Conservation (phyloP, 2,888 invertebrate genomes). For the Perdita meconis region DNA sequence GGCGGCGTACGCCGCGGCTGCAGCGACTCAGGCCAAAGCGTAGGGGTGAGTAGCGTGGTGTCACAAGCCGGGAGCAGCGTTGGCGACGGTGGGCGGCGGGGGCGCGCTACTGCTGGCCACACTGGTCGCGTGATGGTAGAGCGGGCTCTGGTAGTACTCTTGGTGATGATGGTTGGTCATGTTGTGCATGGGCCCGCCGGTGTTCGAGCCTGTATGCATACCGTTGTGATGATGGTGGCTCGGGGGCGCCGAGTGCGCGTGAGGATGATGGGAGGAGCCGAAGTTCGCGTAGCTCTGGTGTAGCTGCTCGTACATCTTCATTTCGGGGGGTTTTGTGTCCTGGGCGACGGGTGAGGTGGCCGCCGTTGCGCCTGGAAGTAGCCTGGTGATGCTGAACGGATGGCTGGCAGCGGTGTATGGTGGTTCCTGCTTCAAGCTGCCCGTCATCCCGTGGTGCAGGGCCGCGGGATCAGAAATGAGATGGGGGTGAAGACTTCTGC, state of each 20-base stretch:
- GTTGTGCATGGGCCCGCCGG: slow-evolving; percentile 88
- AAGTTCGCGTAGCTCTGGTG: slow-evolving; percentile 87
- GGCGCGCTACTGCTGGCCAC: slow-evolving; percentile 77
- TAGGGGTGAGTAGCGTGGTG: slow-evolving; percentile 87
- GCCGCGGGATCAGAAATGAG: slow-evolving; percentile 84
- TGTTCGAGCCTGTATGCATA: slow-evolving; percentile 86
- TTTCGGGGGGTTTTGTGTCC: slow-evolving; percentile 87
- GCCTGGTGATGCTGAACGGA: slow-evolving; percentile 97
- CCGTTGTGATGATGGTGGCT: slow-evolving; percentile 87
- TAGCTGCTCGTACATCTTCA: slow-evolving; percentile 96
- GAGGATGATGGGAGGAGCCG: slow-evolving; percentile 86
- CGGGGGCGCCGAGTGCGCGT: slow-evolving; percentile 85
- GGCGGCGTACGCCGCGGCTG: slow-evolving; percentile 68
- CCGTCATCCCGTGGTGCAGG: slow-evolving; percentile 86
- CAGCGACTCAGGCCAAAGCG: slow-evolving; percentile 91
- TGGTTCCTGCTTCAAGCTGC: slow-evolving; percentile 92
- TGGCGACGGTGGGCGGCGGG: slow-evolving; percentile 85
- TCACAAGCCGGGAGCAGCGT: slow-evolving; percentile 93
- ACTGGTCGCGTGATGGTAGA: slow-evolving; percentile 86
- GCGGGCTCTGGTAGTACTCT: slow-evolving; percentile 92
- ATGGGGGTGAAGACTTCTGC: slow-evolving; percentile 87
- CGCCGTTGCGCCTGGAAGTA: slow-evolving; percentile 95
- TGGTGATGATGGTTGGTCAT: slow-evolving; percentile 82
- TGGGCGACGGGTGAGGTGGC: slow-evolving; percentile 81
- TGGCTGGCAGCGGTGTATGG: slow-evolving; percentile 93